Conservation (phyloP, 2,113 vertebrate genomes). For the Paedocypris sp. region DNA sequence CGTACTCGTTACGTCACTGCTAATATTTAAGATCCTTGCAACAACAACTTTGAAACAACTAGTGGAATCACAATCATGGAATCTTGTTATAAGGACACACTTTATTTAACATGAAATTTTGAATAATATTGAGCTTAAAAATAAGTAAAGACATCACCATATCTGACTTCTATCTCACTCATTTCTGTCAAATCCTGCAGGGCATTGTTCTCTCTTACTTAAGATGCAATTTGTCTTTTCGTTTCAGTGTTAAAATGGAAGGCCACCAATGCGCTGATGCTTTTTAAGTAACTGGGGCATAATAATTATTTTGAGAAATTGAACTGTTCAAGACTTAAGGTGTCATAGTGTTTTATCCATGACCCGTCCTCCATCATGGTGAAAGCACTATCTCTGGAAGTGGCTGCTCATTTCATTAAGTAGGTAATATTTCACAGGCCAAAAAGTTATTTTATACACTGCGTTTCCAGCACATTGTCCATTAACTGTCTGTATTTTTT, state of each 20-base stretch:
- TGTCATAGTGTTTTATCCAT: slow-evolving; percentile 54
- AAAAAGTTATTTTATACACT: slow-evolving; percentile 34
- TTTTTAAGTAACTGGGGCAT: slow-evolving; percentile 68
- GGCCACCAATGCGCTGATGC: slow-evolving; percentile 34
- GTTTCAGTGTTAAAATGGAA: slow-evolving; percentile 44
- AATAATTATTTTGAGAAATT: slow-evolving; percentile 64
- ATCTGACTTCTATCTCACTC: slow-evolving; percentile 22
- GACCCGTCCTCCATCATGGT: slow-evolving; percentile 40
- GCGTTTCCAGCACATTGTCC: slow-evolving; percentile 35
- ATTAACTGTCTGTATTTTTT: slow-evolving; percentile 28
- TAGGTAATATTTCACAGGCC: slow-evolving; percentile 27
- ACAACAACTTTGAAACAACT: too few relatives aligned
- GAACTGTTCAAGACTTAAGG: slow-evolving; percentile 43
- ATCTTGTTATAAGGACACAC: too few relatives aligned
- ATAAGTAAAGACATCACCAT: slow-evolving; percentile 23
- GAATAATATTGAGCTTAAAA: too few relatives aligned
- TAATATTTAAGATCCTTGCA: too few relatives aligned
- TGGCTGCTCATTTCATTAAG: slow-evolving; percentile 41
- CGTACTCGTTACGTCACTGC: too few relatives aligned
- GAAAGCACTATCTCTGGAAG: slow-evolving; percentile 39
- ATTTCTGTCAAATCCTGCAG: slow-evolving; percentile 7
- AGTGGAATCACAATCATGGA: too few relatives aligned
- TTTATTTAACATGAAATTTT: too few relatives aligned
- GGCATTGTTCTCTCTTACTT: slow-evolving; percentile 48
- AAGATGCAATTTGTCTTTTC: slow-evolving; percentile 54